A percentile compares a stretch with the other conserved stretches of the same genome.
Conservation (phyloP, 2,888 invertebrate species). For the Scaptomyza parva region DNA sequence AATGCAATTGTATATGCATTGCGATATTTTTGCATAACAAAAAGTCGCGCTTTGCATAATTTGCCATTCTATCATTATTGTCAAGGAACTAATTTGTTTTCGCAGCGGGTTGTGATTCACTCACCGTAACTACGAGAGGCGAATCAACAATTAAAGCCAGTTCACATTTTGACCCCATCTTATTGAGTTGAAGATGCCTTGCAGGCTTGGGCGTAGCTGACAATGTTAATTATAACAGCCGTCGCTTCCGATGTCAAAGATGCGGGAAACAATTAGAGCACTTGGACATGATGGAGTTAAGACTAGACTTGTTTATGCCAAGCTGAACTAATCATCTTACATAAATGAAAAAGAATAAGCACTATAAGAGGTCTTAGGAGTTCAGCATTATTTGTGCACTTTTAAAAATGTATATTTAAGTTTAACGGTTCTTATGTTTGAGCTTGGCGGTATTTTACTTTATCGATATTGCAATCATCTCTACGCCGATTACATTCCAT, state of each 20-base stretch:
- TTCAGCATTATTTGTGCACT: background rate
- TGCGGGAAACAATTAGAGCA: slow-evolving; percentile 77
- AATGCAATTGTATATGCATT: slow-evolving; percentile 25
- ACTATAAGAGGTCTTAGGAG: background rate
- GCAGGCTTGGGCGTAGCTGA: slow-evolving; percentile 69
- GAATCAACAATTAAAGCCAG: slow-evolving; percentile 70
- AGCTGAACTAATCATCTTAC: slow-evolving; percentile 44
- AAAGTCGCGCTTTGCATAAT: slow-evolving; percentile 67
- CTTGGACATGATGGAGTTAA: slow-evolving; percentile 61
- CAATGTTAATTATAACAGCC: slow-evolving; percentile 69
- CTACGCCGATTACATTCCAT: slow-evolving; percentile 5
- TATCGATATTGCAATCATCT: slow-evolving; percentile 8
- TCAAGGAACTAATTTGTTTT: slow-evolving; percentile 32
- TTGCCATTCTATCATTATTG: slow-evolving; percentile 46
- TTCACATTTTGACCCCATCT: slow-evolving; percentile 71
- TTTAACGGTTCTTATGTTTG: background rate
- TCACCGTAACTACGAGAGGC: slow-evolving; percentile 27
- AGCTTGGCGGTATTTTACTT: slow-evolving; percentile 14
- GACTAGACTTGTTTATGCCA: slow-evolving; percentile 38
- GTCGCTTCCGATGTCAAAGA: slow-evolving; percentile 78
- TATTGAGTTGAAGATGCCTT: slow-evolving; percentile 58
- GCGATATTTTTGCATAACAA: slow-evolving; percentile 66
- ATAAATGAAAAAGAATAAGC: slow-evolving; percentile 17
- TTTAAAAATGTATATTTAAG: background rate
- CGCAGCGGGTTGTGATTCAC: slow-evolving; percentile 62